phyloP scores from a whole-genome alignment of 1,140 invertebrate species.

The Neelides sp. region DNA sequence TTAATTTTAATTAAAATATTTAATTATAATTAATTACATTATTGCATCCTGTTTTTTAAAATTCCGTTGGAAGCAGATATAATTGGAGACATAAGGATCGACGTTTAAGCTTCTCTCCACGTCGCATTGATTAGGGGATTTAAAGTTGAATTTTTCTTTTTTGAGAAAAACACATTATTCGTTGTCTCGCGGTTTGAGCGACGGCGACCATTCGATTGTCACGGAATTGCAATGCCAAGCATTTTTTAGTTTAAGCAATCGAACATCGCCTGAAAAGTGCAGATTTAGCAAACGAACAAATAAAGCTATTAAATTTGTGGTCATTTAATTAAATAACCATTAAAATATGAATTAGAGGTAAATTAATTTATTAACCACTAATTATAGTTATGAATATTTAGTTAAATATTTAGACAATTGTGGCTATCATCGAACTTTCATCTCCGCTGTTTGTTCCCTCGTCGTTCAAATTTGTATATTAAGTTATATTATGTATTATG shows the following conservation, averaged over 20 bases:
- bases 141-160: slow-evolving; percentile 29
- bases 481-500: too few species aligned
- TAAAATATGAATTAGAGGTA: not conserved
- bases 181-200: slow-evolving; percentile 32
- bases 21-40: slow-evolving; percentile 13
- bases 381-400: too few species aligned
- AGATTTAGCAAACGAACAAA: too few species aligned
- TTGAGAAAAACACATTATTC: slow-evolving; percentile 36
- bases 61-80: slow-evolving; percentile 35
- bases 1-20: not conserved
- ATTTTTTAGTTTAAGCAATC: too few species aligned
- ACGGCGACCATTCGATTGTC: slow-evolving; percentile 38
- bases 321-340: too few species aligned
- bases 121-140: slow-evolving; percentile 38
- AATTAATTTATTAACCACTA: not conserved
- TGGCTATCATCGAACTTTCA: slow-evolving; percentile 20
- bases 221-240: slow-evolving; percentile 36
- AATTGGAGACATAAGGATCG: slow-evolving; percentile 34
- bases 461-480: slow-evolving; percentile 7
- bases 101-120: slow-evolving; percentile 36
- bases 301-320: too few species aligned
- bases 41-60: slow-evolving; percentile 30
- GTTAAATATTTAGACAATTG: not conserved
- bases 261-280: too few species aligned
- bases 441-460: not conserved